Percentiles rank a stretch among this genome's conserved stretches.
phyloP scores from a whole-genome alignment of 2,797 vertebrate genomes.

The Phoeniculus purpureus region DNA sequence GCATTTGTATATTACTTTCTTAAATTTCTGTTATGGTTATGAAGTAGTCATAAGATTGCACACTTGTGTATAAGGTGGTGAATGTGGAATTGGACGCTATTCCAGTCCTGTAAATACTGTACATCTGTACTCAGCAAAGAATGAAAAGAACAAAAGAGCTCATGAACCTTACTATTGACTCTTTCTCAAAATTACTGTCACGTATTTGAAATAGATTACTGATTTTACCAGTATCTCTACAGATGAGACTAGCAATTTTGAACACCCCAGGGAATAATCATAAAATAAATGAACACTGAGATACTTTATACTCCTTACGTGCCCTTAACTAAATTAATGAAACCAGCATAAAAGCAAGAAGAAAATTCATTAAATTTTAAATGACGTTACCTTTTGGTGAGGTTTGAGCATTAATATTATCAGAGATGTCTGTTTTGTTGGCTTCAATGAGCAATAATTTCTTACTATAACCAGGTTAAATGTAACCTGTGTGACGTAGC shows the following conservation, averaged over 20 bases:
- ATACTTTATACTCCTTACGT: slow-evolving; percentile 40
- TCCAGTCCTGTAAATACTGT: background rate
- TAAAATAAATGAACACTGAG: slow-evolving; percentile 35
- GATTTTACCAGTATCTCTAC: slow-evolving; percentile 61
- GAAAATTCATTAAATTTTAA: slow-evolving; percentile 61
- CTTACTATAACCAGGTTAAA: background rate
- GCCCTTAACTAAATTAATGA: slow-evolving; percentile 69
- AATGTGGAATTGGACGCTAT: background rate
- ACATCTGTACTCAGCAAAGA: slow-evolving; percentile 2
- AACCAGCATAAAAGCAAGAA: slow-evolving; percentile 48
- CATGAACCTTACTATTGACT: slow-evolving; percentile 19
- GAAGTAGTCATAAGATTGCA: background rate
- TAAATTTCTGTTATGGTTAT: background rate
- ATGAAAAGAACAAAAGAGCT: slow-evolving; percentile 9
- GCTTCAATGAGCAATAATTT: slow-evolving; percentile 36
- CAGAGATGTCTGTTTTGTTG: slow-evolving; percentile 27
- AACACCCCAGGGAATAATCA: background rate
- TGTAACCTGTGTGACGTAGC: background rate
- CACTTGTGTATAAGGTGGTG: background rate
- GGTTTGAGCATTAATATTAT: slow-evolving; percentile 20
- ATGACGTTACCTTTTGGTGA: slow-evolving; percentile 46
- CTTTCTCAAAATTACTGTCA: slow-evolving; percentile 51
- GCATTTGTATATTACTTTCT: background rate
- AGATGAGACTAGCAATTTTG: slow-evolving; percentile 60
- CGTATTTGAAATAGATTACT: slow-evolving; percentile 53